Base-by-base conservation (phyloP, 2,797 vertebrate genomes). In the Sebastes melanostomus region DNA sequence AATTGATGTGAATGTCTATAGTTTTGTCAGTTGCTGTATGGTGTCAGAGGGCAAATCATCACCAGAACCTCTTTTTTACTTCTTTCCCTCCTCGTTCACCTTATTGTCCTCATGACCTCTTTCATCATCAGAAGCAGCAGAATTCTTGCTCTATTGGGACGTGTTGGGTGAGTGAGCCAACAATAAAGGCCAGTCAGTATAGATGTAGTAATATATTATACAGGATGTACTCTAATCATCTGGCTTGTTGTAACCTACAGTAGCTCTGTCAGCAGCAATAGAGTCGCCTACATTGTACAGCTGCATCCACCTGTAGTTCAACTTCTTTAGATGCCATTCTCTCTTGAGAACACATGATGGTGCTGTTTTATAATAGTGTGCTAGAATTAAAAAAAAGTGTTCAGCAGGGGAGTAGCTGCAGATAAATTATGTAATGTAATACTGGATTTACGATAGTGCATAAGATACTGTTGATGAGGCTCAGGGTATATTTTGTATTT, bases 301-400 rank as follows among this genome's bases (percentile, higher is more conserved):
- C 18, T 29, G 59, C 52, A 71, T 6, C 20, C 24, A 10, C 22
- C 11, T 52, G 8, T 5, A 22, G 24, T 14, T 8, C 22, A 5
- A 36, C 38, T 5, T 11, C 2, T 6, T 30, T 14, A 18, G n/a
- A 16, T 75, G 62, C 1, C 2, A 27, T 82, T 84, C 20, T 34
- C 12, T 11, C 11, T 27, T 30, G 18, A 3, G 24, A 8, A 84
- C 89, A 88, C 89, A 34, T 36, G 87, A 78, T 78, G 87, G 81
- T 58, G 77, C 68, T 65, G 24, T 79, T 27, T 58, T 20, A 25
- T 16, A 46, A 24, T 20, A 22, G 1, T 34, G 9, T 66, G 13
- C 4, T 55, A 54, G 2, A 32, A 30, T 25, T 12, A 30, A 0
- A 36, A 29, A 36, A 7, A 20, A 11, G 5, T 25, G 56, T 30